These are phyloP conservation scores for Semotilus atromaculatus DNA, from an alignment of 2,797 vertebrate species.

Conservation along the genomic window DNA sequence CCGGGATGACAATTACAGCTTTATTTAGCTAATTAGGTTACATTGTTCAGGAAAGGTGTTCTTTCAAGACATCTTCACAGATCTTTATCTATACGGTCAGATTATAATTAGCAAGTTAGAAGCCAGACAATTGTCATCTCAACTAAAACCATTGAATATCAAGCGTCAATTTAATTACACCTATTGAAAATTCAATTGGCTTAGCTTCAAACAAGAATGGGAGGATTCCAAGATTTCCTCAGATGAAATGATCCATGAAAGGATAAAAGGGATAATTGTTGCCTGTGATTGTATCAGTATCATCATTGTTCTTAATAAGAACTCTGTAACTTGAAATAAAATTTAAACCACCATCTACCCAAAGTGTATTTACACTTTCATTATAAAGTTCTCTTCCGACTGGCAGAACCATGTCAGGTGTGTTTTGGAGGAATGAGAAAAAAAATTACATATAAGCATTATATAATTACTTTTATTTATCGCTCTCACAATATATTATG, in stretches of 20 bases:
- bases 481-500: too few species aligned
- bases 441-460: too few species aligned
- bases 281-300: slow-evolving; percentile 1
- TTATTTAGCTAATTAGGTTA: slow-evolving; percentile 41
- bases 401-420: neutral
- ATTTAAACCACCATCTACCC: neutral
- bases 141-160: slow-evolving; percentile 28
- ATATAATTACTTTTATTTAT: too few species aligned
- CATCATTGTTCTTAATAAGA: slow-evolving; percentile 30
- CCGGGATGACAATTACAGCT: slow-evolving; percentile 7
- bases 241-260: slow-evolving; percentile 14
- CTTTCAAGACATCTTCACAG: slow-evolving; percentile 18
- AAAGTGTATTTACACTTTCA: neutral
- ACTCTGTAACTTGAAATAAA: neutral
- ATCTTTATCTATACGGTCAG: slow-evolving; percentile 11
- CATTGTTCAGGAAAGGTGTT: slow-evolving; percentile 52
- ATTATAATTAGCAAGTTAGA: slow-evolving; percentile 35
- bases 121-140: slow-evolving; percentile 38
- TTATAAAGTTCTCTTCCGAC: neutral
- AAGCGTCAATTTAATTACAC: slow-evolving; percentile 39
- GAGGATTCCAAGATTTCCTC: slow-evolving; percentile 5
- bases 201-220: slow-evolving; percentile 11
- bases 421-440: neutral
- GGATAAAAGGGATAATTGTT: slow-evolving; percentile 46
- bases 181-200: slow-evolving; percentile 18